Percentiles rank a stretch among this genome's conserved stretches.
Evolutionary conservation across 2,113 vertebrate genomes (phyloP).

Genomic region (Pipra filicauda): DNA sequence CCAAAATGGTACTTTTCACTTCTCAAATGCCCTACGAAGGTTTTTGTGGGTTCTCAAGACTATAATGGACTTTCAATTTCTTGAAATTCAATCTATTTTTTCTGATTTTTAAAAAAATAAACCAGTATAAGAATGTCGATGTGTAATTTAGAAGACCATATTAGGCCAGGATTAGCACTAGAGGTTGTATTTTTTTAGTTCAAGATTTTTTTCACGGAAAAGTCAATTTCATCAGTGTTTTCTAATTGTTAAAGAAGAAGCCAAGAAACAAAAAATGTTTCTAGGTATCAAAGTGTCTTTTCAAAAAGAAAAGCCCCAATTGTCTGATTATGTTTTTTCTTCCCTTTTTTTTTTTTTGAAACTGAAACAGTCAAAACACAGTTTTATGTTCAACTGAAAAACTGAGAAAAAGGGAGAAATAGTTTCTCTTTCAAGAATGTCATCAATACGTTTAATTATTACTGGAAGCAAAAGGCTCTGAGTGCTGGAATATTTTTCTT

Average conservation of each 20-base stretch:
- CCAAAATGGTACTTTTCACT: background rate
- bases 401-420: background rate
- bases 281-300: background rate
- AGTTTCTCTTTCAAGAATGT: conserved; percentile 10
- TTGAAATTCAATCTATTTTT: background rate
- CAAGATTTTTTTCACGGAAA: background rate
- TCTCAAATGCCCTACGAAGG: background rate
- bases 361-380: background rate
- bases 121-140: background rate
- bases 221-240: background rate
- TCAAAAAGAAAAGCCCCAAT: background rate
- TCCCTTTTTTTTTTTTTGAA: background rate
- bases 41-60: background rate
- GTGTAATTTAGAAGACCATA: background rate
- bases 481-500: background rate
- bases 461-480: background rate
- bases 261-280: background rate
- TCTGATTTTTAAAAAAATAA: background rate
- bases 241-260: background rate
- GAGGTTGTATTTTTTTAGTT: background rate
- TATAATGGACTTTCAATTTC: background rate
- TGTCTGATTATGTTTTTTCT: background rate
- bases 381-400: background rate
- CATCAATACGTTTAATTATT: background rate
- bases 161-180: background rate